These are phyloP conservation scores for Trichogramma dendrolimi DNA, from an alignment of 2,888 invertebrate species.

Conservation along the genomic window DNA sequence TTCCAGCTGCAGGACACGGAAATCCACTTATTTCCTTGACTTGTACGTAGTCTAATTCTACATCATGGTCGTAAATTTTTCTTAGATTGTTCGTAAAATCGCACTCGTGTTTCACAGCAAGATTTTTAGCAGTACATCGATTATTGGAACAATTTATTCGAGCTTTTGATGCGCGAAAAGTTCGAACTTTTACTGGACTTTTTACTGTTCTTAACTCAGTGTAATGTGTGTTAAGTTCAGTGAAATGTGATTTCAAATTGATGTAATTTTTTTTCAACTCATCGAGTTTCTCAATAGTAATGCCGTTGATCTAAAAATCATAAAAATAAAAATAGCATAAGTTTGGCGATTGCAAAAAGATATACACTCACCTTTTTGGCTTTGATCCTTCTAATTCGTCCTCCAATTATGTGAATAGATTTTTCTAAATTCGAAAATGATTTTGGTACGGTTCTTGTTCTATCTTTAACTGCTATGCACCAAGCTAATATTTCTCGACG, in stretches of 20 bases:
- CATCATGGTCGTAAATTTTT: slow-evolving; percentile 26
- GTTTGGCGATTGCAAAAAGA: background rate
- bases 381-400: background rate
- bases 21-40: slow-evolving; percentile 35
- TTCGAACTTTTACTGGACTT: slow-evolving; percentile 23
- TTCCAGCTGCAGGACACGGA: slow-evolving; percentile 38
- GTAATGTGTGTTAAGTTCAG: slow-evolving; percentile 16
- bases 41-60: slow-evolving; percentile 39
- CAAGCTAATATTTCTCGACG: background rate
- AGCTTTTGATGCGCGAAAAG: slow-evolving; percentile 31
- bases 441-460: background rate
- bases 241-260: slow-evolving; percentile 24
- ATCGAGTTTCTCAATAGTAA: slow-evolving; percentile 27
- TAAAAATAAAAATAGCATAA: slow-evolving; percentile 6
- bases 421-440: background rate
- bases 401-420: slow-evolving; percentile 1
- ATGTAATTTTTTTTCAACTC: slow-evolving; percentile 30
- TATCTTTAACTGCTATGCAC: slow-evolving; percentile 12
- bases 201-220: slow-evolving; percentile 21
- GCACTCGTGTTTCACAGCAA: slow-evolving; percentile 24
- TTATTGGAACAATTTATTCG: slow-evolving; percentile 31
- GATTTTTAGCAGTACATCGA: slow-evolving; percentile 29
- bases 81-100: slow-evolving; percentile 27
- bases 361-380: slow-evolving; percentile 9
- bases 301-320: slow-evolving; percentile 33